phyloP scores from a whole-genome alignment of 2,797 vertebrate species.

The Columba guinea region DNA sequence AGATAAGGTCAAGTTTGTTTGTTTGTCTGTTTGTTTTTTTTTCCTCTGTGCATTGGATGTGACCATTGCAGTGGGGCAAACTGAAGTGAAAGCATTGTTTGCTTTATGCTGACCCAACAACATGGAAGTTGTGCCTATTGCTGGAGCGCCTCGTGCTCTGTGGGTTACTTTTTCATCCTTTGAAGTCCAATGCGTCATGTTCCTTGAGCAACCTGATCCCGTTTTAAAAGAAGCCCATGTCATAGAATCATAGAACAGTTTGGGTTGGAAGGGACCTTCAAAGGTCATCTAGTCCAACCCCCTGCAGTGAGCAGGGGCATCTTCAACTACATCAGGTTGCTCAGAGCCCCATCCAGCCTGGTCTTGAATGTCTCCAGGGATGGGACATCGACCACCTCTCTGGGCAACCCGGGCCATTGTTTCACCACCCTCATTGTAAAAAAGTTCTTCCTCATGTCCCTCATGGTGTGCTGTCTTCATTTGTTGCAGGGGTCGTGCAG shows the following conservation, averaged over 20 bases:
- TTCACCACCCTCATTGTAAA: no score
- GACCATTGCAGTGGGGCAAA: not conserved
- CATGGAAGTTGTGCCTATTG: not conserved
- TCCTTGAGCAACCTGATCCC: not conserved
- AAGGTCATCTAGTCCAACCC: no score
- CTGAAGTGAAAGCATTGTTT: not conserved
- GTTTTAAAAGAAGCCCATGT: not conserved
- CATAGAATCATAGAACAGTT: no score
- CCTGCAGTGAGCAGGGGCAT: no score
- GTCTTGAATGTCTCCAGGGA: no score
- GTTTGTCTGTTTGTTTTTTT: no score
- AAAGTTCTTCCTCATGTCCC: not conserved
- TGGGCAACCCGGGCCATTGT: no score
- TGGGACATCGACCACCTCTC: no score
- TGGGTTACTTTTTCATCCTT: not conserved
- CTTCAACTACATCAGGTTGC: no score
- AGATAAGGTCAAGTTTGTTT: not conserved
- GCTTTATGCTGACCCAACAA: not conserved
- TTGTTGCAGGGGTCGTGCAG: accelerated
- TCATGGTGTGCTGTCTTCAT: accelerated
- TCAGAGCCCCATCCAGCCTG: no score
- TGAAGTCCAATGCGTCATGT: not conserved
- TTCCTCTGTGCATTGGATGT: not conserved
- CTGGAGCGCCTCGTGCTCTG: not conserved
- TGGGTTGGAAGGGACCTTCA: no score